phyloP scores from a whole-genome alignment of 2,113 vertebrate genomes.

The Uria lomvia region DNA sequence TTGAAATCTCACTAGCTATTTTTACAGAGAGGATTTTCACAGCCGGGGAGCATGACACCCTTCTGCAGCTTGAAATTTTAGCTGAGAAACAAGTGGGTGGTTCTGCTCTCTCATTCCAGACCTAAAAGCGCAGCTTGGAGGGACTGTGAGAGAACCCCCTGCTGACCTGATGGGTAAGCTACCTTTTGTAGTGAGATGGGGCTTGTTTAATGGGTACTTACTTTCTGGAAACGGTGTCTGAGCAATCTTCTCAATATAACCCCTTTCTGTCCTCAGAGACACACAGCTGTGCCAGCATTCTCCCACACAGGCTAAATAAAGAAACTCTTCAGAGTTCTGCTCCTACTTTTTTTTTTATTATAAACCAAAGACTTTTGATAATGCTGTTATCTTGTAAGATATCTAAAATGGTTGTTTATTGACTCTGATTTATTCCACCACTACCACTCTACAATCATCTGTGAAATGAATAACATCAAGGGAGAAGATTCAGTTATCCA shows the following conservation, averaged over 20 bases:
- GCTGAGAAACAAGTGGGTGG: background rate
- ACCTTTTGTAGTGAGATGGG: background rate
- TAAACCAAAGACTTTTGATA: background rate
- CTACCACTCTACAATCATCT: background rate
- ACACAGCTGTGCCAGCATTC: background rate
- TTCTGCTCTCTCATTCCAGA: background rate
- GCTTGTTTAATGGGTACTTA: background rate
- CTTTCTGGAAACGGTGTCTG: background rate
- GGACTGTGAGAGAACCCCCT: background rate
- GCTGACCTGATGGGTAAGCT: background rate
- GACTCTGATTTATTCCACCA: background rate
- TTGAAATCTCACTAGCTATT: background rate
- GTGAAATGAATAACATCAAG: background rate
- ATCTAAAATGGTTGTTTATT: background rate
- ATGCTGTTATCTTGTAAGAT: background rate
- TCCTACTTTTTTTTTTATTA: background rate
- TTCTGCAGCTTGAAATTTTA: background rate
- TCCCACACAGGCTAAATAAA: conserved; percentile 12
- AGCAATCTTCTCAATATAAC: background rate
- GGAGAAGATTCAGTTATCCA: background rate
- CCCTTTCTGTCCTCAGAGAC: background rate
- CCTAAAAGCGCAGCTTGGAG: background rate
- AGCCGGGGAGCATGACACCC: background rate
- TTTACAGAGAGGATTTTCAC: background rate
- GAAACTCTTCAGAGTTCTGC: background rate